phyloP scores from a whole-genome alignment of 2,113 vertebrate species.

The Solenodon paradoxus region DNA sequence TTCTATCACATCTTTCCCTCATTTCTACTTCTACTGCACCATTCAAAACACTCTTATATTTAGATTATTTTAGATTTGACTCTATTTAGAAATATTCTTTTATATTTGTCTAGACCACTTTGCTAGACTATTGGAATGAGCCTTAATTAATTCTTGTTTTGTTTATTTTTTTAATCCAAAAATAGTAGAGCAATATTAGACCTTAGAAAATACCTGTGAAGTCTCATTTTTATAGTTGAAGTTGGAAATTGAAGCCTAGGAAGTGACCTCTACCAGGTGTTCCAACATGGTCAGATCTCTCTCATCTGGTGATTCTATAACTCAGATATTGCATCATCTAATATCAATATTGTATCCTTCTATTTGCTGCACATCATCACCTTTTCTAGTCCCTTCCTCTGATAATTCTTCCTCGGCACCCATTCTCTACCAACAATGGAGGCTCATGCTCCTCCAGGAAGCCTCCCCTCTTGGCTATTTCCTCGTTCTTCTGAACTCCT shows the following conservation, averaged over 20 bases:
- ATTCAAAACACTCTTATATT: too few species aligned
- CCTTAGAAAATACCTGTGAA: neutral
- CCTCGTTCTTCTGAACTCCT: neutral
- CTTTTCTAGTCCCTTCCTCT: neutral
- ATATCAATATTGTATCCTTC: accelerated
- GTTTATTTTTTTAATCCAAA: neutral
- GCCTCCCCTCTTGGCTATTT: neutral
- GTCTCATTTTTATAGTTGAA: neutral
- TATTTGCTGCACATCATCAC: neutral
- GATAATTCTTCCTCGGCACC: neutral
- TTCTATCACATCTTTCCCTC: too few species aligned
- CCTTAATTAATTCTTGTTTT: neutral
- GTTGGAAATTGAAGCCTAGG: too few species aligned
- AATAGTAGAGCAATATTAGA: neutral
- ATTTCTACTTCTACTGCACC: neutral
- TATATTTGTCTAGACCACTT: neutral
- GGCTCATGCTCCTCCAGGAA: neutral
- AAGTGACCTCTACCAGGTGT: neutral
- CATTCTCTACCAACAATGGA: neutral
- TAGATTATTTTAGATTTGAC: too few species aligned
- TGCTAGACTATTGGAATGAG: too few species aligned
- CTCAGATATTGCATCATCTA: neutral
- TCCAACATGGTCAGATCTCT: neutral
- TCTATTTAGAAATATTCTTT: neutral
- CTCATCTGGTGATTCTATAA: neutral